Evolutionary conservation across 1,140 invertebrate species (phyloP).

Genomic region (Fopius arisanus): DNA sequence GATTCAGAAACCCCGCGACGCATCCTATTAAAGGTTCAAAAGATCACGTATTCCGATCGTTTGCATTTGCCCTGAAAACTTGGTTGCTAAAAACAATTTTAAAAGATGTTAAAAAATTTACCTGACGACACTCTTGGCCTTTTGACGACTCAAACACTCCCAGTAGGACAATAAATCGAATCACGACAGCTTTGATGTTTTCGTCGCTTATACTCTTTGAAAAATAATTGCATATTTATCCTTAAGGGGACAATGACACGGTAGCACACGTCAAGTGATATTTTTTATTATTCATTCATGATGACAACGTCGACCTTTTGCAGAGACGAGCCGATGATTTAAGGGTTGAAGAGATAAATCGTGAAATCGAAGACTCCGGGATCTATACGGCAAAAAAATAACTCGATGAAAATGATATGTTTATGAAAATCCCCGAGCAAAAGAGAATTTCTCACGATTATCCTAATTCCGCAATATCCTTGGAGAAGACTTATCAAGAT

Average conservation of each 20-base stretch:
- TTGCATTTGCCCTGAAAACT: constrained; percentile 33
- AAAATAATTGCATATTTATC: constrained; percentile 3
- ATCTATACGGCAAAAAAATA: too few relatives aligned
- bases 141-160: constrained; percentile 17
- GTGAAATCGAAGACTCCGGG: too few relatives aligned
- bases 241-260: not conserved
- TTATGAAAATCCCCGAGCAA: too few relatives aligned
- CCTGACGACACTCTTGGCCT: constrained; percentile 16
- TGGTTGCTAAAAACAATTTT: not conserved
- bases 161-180: constrained; percentile 4
- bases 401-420: too few relatives aligned
- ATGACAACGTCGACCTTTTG: not conserved
- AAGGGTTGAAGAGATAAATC: not conserved
- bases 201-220: not conserved
- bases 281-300: not conserved
- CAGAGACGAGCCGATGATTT: not conserved
- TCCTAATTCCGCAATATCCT: not conserved
- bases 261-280: not conserved
- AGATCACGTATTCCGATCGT: constrained; percentile 42
- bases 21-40: constrained; percentile 56
- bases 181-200: not conserved
- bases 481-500: not conserved
- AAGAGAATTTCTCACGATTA: not conserved
- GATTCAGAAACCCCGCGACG: constrained; percentile 38
- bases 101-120: not conserved